Base-by-base conservation (phyloP, 35 echinoderm and acorn worm species). In the Ophioderma brevispina region DNA sequence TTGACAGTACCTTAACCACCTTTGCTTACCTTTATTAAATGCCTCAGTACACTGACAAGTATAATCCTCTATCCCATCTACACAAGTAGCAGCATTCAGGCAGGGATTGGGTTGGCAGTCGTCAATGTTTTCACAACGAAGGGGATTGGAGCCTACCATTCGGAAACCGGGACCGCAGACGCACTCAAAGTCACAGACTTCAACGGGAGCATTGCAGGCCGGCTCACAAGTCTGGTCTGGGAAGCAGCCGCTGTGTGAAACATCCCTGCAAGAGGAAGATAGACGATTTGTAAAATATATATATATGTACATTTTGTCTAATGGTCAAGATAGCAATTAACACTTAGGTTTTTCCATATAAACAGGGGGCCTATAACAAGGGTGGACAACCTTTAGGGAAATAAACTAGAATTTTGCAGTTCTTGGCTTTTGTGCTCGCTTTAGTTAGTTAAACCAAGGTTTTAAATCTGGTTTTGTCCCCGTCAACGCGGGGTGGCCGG, bases 61-160 rank as follows among this genome's bases (percentile, higher is more conserved):
- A 52, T 99, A 99, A 46, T 99, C 97, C 63, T 80, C 87, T 63
- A 99, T 91, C 13, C 91, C 97, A 88, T 99, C 97, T 36, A 88
- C 46, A 91, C 97, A 99, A 19, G 97, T 95, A 49, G 97, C 97
- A 36, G 91, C 94, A 91, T 99, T 95, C 15, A 93, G 81, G 81
- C 97, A 99, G 32, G 97, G 97, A 42, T 95, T 87, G 10, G 84
- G 87, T 4, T 31, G 21, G 78, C 97, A 99, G 40, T 99, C 93
- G 79, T 99, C 87, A 32, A 99, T 95, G 39, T 99, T 99, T 0
- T n/a, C 31, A 84, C 97, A 99, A 11, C 35, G 82, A 21, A 99
- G 85, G 0, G 97, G 97, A 64, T 64, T 87, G 31, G n/a, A 23
- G 14, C 76, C 79, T 30, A 81, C 37, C 39, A 30, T 33, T 30